Evolutionary conservation across 2,113 vertebrate species (phyloP).

Genomic region (Octodon degus): DNA sequence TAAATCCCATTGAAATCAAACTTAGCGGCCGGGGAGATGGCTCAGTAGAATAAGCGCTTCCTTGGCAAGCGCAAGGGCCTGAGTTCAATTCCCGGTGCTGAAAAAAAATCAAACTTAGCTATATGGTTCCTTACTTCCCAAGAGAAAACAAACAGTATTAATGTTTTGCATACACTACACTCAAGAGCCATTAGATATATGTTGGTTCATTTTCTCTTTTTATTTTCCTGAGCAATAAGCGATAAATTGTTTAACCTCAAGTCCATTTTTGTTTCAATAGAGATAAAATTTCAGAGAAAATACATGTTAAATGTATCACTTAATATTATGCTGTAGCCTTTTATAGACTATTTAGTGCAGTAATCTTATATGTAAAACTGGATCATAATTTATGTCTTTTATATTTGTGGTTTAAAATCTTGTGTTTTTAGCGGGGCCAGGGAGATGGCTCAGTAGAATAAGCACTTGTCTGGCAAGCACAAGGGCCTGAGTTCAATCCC

Average conservation of each 20-base stretch:
- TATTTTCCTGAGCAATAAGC: constrained; percentile 40
- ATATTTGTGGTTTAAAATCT: constrained; percentile 22
- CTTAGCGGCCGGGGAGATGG: background rate
- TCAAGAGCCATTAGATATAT: background rate
- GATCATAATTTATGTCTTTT: constrained; percentile 19
- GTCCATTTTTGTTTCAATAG: constrained; percentile 30
- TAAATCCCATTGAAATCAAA: constrained; percentile 39
- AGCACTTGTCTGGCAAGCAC: too few relatives aligned
- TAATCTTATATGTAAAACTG: background rate
- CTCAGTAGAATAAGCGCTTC: too few relatives aligned
- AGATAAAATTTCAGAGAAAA: constrained; percentile 5
- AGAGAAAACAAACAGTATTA: constrained; percentile 6
- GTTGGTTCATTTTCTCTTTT: background rate
- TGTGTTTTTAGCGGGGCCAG: too few relatives aligned
- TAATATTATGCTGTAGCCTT: background rate
- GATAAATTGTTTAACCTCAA: constrained; percentile 34
- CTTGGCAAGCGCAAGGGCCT: too few relatives aligned
- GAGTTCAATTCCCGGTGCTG: too few relatives aligned
- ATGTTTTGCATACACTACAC: background rate
- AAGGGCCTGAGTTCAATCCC: too few relatives aligned
- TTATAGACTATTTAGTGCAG: background rate
- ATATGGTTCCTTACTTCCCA: background rate
- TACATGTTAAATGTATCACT: background rate
- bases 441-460: too few relatives aligned
- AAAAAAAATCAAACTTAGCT: constrained; percentile 21